Percentiles rank a stretch among this genome's conserved stretches.
Evolutionary conservation across 2,797 vertebrate genomes (phyloP).

Genomic region (Crocidura indochinensis): DNA sequence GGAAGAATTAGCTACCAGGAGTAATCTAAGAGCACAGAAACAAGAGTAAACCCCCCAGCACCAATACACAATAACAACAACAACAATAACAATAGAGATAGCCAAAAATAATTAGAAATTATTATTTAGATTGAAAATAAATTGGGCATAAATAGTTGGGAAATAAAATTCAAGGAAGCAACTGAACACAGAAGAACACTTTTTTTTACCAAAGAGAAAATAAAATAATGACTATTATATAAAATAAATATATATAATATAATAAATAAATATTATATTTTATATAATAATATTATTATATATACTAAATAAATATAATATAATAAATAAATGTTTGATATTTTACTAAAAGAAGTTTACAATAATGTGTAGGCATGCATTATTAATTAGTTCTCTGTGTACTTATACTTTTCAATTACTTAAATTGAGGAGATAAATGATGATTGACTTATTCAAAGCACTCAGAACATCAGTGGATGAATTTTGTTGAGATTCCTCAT

Average conservation of each 20-base stretch:
- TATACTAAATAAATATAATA: not conserved
- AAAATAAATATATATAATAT: not conserved
- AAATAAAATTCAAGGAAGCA: not conserved
- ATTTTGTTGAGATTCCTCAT: constrained; percentile 64
- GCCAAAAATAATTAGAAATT: constrained; percentile 41
- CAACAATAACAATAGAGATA: not conserved
- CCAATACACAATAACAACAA: no score
- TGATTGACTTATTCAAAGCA: constrained; percentile 66
- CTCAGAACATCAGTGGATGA: constrained; percentile 42
- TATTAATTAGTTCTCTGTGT: constrained; percentile 60
- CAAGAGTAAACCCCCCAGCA: no score
- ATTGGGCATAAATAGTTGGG: not conserved
- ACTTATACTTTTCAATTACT: constrained; percentile 34
- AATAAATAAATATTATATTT: no score
- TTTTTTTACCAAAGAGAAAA: constrained; percentile 28
- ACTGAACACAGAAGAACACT: constrained; percentile 19
- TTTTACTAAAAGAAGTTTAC: constrained; percentile 60
- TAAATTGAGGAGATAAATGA: constrained; percentile 39
- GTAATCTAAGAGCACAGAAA: no score
- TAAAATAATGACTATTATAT: constrained; percentile 38
- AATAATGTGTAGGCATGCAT: constrained; percentile 43
- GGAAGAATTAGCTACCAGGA: no score
- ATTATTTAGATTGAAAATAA: constrained; percentile 59
- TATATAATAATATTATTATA: no score
- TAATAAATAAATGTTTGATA: constrained; percentile 34